Evolutionary conservation across 1,140 invertebrate genomes (phyloP).

Genomic region (Megalonaias nervosa): DNA sequence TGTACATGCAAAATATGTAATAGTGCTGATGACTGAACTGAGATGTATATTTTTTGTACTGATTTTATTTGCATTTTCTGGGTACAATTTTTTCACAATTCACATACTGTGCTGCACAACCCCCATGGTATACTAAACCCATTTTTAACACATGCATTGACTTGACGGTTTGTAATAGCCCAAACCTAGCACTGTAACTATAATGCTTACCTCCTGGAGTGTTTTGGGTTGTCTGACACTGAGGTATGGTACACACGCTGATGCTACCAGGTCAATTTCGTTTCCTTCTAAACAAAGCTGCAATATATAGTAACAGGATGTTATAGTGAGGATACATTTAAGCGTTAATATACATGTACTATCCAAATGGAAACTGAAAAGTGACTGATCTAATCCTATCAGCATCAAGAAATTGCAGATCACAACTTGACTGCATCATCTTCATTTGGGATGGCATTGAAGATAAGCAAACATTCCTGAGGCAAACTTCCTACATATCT

Average conservation of each 20-base stretch:
- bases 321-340: not conserved
- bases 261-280: slow-evolving; percentile 43
- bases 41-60: too few species aligned
- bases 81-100: not conserved
- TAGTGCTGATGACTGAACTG: too few species aligned
- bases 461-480: not conserved
- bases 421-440: not conserved
- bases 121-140: too few species aligned
- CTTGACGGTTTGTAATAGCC: too few species aligned
- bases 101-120: too few species aligned
- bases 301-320: slow-evolving; percentile 19
- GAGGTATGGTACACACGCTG: slow-evolving; percentile 54
- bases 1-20: too few species aligned
- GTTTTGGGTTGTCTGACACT: slow-evolving; percentile 45
- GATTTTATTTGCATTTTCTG: not conserved
- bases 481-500: too few species aligned
- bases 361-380: not conserved
- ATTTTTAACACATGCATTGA: too few species aligned
- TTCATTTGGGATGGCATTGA: not conserved
- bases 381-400: not conserved
- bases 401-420: not conserved
- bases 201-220: slow-evolving; percentile 51
- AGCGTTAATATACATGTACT: not conserved
- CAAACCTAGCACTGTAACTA: too few species aligned
- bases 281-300: slow-evolving; percentile 46